Evolutionary conservation across 2,888 invertebrate genomes (phyloP), one percentile per base, ranked within the genome.

Genomic region (Oeneis ivallda): DNA sequence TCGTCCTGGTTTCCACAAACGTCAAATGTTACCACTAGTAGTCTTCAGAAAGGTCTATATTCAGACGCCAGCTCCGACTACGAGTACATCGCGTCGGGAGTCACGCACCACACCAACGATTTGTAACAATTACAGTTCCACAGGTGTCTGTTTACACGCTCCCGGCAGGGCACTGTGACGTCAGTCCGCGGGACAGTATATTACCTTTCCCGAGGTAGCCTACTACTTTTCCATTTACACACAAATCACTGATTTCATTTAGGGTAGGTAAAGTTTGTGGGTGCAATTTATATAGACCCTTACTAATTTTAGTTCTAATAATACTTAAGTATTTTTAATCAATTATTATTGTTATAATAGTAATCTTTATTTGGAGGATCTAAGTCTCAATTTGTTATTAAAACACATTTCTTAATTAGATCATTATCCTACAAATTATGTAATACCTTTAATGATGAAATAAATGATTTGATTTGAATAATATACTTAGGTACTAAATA

Each of bases 81-180:
- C 32, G n/a, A 13, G n/a, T 8, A 32, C n/a, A 15, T 9, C 34
- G 34, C 15, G 37, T 53, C 53, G 53, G 53, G 43, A 34, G 43
- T 61, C 37, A 43, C 41, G 49, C 49, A 19, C 52, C 19, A 41
- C 47, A 32, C 34, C 41, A 19, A 37, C 67, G n/a, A 70, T 70
- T 70, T 70, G 67, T 70, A 56, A 70, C 70, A 67, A 70, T 70
- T 62, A 70, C 62, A 54, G 15, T 19, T 37, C 53, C 49, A 37
- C 69, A 65, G 66, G 65, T 69, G 56, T 62, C 59, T 67, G 52
- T 52, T 60, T 65, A 60, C 54, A 43, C 5, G 32, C 9, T 53
- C 37, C 34, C 50, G 45, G 6, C 50, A 41, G 37, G 4, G 9
- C 5, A 7, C 15, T 13, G 19, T 32, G 10, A 58, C 58, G 47